Base-by-base conservation (phyloP, 2,888 invertebrate genomes). In the Euphydryas editha region DNA sequence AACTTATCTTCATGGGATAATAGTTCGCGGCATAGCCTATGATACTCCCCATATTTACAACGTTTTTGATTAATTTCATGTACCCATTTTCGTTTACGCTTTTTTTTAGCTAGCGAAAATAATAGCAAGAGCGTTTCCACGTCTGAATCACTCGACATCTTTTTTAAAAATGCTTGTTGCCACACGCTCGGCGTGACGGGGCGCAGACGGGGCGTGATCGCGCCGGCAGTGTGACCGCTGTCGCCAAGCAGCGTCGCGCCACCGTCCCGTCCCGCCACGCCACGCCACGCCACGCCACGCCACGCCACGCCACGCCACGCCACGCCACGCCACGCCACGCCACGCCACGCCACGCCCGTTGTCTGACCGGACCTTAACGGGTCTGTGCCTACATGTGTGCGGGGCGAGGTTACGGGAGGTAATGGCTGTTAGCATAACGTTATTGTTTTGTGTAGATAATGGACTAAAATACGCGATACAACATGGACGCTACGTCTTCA, bases 71-170 rank as follows among this genome's bases (percentile, higher is more conserved):
- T 55, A 17, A 37, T 55, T 36, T 55, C 55, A 36, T 55, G 55
- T 37, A 55, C 55, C 55, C 55, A 55, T 36, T 36, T 55, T 55
- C 37, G 30, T 55, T 24, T 24, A 24, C 55, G 55, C 55, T 17
- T 55, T 55, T 18, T 55, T 55, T 55, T 37, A 44, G 44, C 44
- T 44, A 44, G 44, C 44, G 55, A 15, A 55, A 30, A 55, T 55
- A 55, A 55, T 30, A 55, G 55, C 36, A 55, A 55, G 24, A 55
- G 17, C 36, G 24, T 36, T 55, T 55, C 37, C 55, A 36, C 55
- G 36, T 55, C 55, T 55, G 55, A 55, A 55, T 55, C 55, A 55
- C 55, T 55, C 55, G 55, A 55, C 55, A 55, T 55, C 17, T 55
- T 44, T 44, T 11, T 11, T 7, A 44, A 44, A 44, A 44, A 44